Evolutionary conservation across 2,797 vertebrate genomes (phyloP), one percentile per base, ranked within the genome.

Genomic region (Sylvia borin): DNA sequence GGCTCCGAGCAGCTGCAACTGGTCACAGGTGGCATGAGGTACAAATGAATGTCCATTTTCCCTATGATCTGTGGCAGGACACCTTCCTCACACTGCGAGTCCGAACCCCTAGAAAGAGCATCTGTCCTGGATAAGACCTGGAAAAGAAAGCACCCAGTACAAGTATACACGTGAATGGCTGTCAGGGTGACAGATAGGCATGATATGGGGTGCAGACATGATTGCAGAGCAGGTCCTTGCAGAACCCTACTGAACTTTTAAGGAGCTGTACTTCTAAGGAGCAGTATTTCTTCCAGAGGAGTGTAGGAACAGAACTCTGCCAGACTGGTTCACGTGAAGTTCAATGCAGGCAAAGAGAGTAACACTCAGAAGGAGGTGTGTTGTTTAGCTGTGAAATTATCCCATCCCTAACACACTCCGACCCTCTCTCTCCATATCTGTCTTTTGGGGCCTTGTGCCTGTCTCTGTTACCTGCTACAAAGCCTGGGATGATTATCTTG

Each of bases 1-100:
- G 27, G 2, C 20, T 47, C 36, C 65, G 16, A 88, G 86, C 61
- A 47, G 42, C 47, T 10, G 2, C 70, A 64, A 1, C 47, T 70
- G 16, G 13, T 77, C 10, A 16, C 58, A 38, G 61, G 1, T 61
- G 22, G 38, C 20, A 54, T 3, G 1, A 5, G 29, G 8, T 54
- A 66, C 48, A 57, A 48, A 36, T 11, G 2, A 65, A 14, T 26
- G 58, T 40, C 42, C 11, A 2, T 91, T 72, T 72, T 14, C 67
- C 8, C 34, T 14, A 2, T 0, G 0, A 22, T 75, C 45, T 0
- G 0, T 58, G 55, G 34, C 29, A 53, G 60, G 43, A 25, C 43
- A 27, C 9, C 25, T 73, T 45, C 4, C 10, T 66, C 42, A 34
- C 40, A 5, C 24, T 65, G 22, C 1, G 12, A 66, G 34, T 74